phyloP scores from a whole-genome alignment of 2,888 invertebrate species.

The Seira musarum region DNA sequence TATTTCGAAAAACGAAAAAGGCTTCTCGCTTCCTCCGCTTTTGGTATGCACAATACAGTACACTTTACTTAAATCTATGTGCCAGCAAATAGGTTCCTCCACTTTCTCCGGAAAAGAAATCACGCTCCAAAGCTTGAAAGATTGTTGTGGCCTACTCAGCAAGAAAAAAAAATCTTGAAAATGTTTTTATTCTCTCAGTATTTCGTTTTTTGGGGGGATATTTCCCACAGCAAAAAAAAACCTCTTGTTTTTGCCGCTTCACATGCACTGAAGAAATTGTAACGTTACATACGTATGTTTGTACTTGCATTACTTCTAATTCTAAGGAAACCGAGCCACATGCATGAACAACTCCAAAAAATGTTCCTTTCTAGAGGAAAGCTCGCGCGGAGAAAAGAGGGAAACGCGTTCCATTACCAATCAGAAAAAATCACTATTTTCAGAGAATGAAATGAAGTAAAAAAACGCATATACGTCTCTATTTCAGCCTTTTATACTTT shows the following conservation, averaged over 20 bases:
- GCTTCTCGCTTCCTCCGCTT: no score
- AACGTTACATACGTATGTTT: no score
- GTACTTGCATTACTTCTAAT: not conserved
- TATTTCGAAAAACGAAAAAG: not conserved
- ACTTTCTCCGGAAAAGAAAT: not conserved
- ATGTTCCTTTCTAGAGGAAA: not conserved
- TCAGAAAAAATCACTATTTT: not conserved
- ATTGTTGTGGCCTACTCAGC: not conserved
- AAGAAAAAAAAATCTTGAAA: not conserved
- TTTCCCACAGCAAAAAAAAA: not conserved
- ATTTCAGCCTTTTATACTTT: not conserved
- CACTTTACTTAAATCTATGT: no score
- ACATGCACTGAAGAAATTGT: no score
- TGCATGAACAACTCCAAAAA: not conserved
- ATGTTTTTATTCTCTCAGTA: not conserved
- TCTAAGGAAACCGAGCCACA: not conserved
- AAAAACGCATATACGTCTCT: not conserved
- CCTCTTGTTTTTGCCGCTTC: not conserved
- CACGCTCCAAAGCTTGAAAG: not conserved
- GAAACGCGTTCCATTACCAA: not conserved
- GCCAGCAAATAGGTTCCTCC: not conserved
- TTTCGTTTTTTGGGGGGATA: not conserved
- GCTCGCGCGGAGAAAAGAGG: not conserved
- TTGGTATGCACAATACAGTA: no score
- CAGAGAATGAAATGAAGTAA: not conserved